phyloP scores from a whole-genome alignment of 1,140 invertebrate genomes.

The Chrysopa pallens region DNA sequence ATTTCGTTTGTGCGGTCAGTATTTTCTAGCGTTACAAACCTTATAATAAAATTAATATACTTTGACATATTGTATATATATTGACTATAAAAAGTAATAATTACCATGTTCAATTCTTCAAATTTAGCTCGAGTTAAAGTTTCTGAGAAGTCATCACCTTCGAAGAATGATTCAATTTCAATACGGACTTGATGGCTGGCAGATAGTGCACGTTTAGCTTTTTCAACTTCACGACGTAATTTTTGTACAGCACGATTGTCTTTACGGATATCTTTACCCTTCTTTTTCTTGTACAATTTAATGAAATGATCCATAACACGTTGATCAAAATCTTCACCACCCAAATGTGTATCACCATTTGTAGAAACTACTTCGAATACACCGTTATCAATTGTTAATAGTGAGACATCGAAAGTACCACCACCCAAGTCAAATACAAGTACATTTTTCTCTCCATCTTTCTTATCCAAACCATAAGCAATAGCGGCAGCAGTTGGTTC shows the following conservation, averaged over 20 bases:
- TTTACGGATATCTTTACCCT: slow-evolving; percentile 92
- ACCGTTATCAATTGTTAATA: slow-evolving; percentile 97
- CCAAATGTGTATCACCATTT: slow-evolving; percentile 96
- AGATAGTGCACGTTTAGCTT: slow-evolving; percentile 91
- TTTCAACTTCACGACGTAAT: slow-evolving; percentile 90
- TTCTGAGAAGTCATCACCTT: slow-evolving; percentile 99
- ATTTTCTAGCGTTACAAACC: too few species aligned
- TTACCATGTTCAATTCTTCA: slow-evolving; percentile 93
- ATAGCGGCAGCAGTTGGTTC: slow-evolving; percentile 99
- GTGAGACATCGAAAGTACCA: slow-evolving; percentile 98
- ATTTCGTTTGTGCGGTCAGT: too few species aligned
- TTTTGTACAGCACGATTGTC: slow-evolving; percentile 93
- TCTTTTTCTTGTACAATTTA: slow-evolving; percentile 98
- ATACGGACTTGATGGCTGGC: slow-evolving; percentile 92
- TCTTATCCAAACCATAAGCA: slow-evolving; percentile 98
- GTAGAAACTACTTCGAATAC: slow-evolving; percentile 85
- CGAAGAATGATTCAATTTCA: slow-evolving; percentile 98
- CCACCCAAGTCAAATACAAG: slow-evolving; percentile 98
- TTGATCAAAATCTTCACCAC: slow-evolving; percentile 98
- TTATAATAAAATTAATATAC: too few species aligned
- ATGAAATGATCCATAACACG: slow-evolving; percentile 98
- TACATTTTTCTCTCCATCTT: slow-evolving; percentile 97
- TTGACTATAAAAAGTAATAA: background rate
- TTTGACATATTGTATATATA: too few species aligned
- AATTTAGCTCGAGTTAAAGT: slow-evolving; percentile 97